These are phyloP conservation scores for Bilobella aurantiaca DNA, from an alignment of 1,140 invertebrate genomes.

Conservation along the genomic window DNA sequence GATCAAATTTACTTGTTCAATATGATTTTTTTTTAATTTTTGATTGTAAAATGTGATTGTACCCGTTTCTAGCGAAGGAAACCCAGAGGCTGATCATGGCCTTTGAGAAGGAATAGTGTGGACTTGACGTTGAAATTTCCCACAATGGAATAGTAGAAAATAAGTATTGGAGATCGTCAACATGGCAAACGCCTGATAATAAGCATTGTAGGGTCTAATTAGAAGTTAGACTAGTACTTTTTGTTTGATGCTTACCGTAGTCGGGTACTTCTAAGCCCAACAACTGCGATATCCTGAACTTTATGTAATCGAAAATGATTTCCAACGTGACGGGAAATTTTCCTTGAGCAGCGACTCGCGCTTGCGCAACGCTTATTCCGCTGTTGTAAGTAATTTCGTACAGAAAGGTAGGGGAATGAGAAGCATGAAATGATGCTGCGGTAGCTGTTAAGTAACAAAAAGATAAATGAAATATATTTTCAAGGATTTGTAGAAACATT, in stretches of 20 bases:
- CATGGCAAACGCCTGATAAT: conserved; percentile 12
- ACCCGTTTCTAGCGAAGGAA: conserved; percentile 15
- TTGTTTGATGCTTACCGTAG: background rate
- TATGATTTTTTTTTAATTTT: background rate
- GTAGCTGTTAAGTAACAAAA: background rate
- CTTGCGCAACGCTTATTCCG: background rate
- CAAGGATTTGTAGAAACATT: background rate
- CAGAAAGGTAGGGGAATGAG: background rate
- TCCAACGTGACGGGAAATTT: background rate
- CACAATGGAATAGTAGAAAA: conserved; percentile 1
- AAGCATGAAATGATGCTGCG: background rate
- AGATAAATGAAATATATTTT: too few species aligned
- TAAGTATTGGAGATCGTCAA: conserved; percentile 11
- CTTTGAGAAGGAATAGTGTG: conserved; percentile 5
- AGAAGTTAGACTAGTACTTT: too few species aligned
- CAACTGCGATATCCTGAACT: background rate
- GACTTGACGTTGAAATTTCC: background rate
- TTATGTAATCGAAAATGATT: background rate
- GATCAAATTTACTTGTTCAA: background rate
- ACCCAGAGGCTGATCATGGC: conserved; percentile 9
- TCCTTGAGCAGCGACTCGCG: background rate
- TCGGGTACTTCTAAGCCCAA: background rate
- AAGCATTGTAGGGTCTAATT: too few species aligned
- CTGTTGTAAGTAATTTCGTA: background rate
- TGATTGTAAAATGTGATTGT: background rate